Evolutionary conservation across 2,888 invertebrate species (phyloP).

Genomic region (Nomada hirtipes): DNA sequence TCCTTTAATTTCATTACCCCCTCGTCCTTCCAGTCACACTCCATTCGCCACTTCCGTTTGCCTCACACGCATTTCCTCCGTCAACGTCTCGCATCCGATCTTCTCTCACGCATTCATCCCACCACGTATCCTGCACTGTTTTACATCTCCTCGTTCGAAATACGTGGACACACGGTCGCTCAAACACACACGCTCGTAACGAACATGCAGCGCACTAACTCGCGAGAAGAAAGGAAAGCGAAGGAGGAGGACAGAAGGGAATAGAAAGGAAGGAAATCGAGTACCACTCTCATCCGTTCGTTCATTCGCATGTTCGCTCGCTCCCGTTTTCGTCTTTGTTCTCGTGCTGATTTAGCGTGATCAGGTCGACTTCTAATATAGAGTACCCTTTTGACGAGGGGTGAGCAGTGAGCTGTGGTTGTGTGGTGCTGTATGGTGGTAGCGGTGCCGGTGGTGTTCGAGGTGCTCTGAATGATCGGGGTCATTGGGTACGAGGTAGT

Average conservation of each 20-base stretch:
- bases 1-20: neutral
- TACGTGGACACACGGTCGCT: too few relatives aligned
- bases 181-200: neutral
- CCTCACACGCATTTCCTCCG: neutral
- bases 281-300: neutral
- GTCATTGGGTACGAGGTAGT: constrained; percentile 80
- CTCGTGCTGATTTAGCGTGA: constrained; percentile 47
- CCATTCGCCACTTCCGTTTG: neutral
- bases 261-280: neutral
- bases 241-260: too few relatives aligned
- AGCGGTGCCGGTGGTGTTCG: constrained; percentile 82
- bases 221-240: neutral
- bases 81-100: neutral
- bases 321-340: constrained; percentile 18
- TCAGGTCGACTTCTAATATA: constrained; percentile 54
- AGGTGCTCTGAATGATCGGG: constrained; percentile 82
- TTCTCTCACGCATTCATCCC: neutral
- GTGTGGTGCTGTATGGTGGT: constrained; percentile 83
- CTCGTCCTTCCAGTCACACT: neutral
- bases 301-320: neutral
- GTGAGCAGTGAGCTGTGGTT: constrained; percentile 84
- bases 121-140: neutral
- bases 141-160: too few relatives aligned
- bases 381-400: constrained; percentile 82
- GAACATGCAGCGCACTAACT: neutral